Evolutionary conservation across 1,140 invertebrate genomes (phyloP).

Genomic region (Zaprionus tsacasi): DNA sequence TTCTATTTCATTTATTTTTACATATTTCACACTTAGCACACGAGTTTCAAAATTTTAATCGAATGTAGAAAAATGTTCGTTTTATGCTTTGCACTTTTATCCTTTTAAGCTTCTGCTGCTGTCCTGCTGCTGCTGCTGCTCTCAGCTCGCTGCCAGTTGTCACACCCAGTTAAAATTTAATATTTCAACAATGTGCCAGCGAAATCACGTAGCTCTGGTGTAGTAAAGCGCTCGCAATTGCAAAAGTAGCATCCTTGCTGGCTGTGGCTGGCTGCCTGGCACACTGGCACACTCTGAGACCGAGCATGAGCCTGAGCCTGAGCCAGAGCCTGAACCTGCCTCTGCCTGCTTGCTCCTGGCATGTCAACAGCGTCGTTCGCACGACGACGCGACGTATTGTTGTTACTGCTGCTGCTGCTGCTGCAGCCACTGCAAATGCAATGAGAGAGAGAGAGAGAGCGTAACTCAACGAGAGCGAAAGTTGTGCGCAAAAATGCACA

Average conservation of each 20-base stretch:
- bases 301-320: slow-evolving; percentile 15
- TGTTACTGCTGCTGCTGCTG: slow-evolving; percentile 38
- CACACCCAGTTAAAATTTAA: slow-evolving; percentile 72
- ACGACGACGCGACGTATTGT: slow-evolving; percentile 14
- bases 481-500: slow-evolving; percentile 38
- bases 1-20: background rate
- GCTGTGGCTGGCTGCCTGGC: slow-evolving; percentile 56
- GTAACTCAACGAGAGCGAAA: slow-evolving; percentile 35
- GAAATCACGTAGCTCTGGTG: slow-evolving; percentile 49
- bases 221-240: slow-evolving; percentile 54
- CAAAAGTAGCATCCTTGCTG: slow-evolving; percentile 61
- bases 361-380: slow-evolving; percentile 32
- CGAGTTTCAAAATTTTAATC: slow-evolving; percentile 20
- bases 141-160: slow-evolving; percentile 39
- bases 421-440: slow-evolving; percentile 37
- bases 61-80: slow-evolving; percentile 32
- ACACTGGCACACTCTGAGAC: slow-evolving; percentile 43
- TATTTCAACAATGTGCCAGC: slow-evolving; percentile 65
- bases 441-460: slow-evolving; percentile 22
- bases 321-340: slow-evolving; percentile 3
- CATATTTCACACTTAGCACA: slow-evolving; percentile 9
- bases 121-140: slow-evolving; percentile 22
- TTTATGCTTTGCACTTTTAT: slow-evolving; percentile 8
- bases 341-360: slow-evolving; percentile 23
- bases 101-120: slow-evolving; percentile 20